Evolutionary conservation across 2,113 vertebrate genomes (phyloP).

Genomic region (Paradoxurus hermaphroditus): DNA sequence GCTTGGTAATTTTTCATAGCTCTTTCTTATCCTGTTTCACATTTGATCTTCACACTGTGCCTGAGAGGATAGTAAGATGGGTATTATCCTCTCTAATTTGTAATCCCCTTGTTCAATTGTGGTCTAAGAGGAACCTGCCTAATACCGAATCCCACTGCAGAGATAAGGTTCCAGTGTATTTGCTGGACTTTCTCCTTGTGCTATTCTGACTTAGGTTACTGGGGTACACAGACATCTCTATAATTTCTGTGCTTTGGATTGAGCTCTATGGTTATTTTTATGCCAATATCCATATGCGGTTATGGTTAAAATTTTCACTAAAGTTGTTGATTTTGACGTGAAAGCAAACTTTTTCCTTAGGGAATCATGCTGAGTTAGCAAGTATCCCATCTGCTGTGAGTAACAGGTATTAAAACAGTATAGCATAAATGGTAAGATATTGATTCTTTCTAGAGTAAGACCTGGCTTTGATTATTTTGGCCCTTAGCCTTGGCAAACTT

Average conservation of each 20-base stretch:
- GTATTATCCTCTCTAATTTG: not conserved
- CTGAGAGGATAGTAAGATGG: not conserved
- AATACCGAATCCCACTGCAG: not conserved
- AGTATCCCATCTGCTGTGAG: not conserved
- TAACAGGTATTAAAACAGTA: not conserved
- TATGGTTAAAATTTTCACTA: not conserved
- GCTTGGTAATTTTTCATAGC: not conserved
- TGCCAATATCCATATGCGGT: not conserved
- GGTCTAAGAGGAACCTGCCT: not conserved
- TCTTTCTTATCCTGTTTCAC: not conserved
- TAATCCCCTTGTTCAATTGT: not conserved
- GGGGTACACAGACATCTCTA: not conserved
- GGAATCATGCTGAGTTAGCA: not conserved
- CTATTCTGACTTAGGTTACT: not conserved
- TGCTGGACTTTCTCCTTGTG: not conserved
- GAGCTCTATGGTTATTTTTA: not conserved
- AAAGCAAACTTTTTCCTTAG: not conserved
- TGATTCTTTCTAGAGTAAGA: not conserved
- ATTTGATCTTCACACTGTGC: not conserved
- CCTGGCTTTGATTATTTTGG: not conserved
- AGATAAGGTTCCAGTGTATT: not conserved
- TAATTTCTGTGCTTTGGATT: not conserved
- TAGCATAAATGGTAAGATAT: not conserved
- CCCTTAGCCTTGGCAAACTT: not conserved
- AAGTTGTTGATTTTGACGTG: not conserved